Base-by-base conservation (phyloP, 2,797 vertebrate species). In the Rhinogobio ventralis region DNA sequence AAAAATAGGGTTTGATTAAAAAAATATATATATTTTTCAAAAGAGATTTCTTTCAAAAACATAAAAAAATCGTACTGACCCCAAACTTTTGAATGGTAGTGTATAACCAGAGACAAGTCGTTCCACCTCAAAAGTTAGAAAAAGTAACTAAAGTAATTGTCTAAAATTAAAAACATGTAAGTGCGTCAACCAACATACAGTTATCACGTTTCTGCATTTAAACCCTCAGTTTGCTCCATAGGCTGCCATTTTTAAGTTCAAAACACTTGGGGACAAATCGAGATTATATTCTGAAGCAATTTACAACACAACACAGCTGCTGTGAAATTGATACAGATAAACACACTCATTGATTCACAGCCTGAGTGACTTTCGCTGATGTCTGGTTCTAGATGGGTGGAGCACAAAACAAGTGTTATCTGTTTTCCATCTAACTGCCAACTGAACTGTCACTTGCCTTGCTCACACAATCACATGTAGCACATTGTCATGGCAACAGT, bases 401-500 rank as follows among this genome's bases (percentile, higher is more conserved):
- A 51, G 20, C 71, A 75, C 72, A 83, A 39, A 64, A 83, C 60
- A 46, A 83, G 30, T 10, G 64, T 69, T 64, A 79, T 79, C 75
- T 66, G n/a, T 66, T 64, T 51, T 45, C 55, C 77, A 73, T 85
- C 69, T 80, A 68, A 42, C 77, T 74, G 75, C 67, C 76, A 64
- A 17, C 76, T 73, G 28, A 79, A 53, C 68, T 72, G 33, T 74
- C 83, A 66, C 77, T 85, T 66, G 55, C 42, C 68, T 55, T 19
- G 74, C 55, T 73, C 68, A 30, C 55, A 53, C 83, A 53, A 55
- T 74, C 77, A 73, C 83, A 66, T 28, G 53, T 15, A 30, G 77
- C 57, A 53, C 68, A 66, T 80, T 73, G 76, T 73, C 83, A 80
- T 85, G 83, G 83, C 83, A 80, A 85, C 83, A 79, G 68, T 20